Evolutionary conservation across 2,888 invertebrate species (phyloP).

Genomic region (Agonopterix subpropinquella): DNA sequence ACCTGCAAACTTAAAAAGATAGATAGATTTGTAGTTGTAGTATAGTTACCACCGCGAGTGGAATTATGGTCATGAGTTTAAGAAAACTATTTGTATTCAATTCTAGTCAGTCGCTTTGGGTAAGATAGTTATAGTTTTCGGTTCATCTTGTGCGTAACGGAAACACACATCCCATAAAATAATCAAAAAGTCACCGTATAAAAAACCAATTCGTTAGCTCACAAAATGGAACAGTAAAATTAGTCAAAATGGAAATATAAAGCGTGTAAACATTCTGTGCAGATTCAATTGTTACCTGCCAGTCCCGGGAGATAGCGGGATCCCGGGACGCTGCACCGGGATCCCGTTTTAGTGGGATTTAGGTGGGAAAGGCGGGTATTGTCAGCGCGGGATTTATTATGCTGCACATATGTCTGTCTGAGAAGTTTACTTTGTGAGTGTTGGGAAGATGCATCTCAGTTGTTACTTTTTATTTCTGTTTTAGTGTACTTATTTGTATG

Average conservation of each 20-base stretch:
- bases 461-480: background rate
- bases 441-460: constrained; percentile 13
- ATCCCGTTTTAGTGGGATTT: background rate
- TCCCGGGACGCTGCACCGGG: background rate
- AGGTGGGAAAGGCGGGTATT: background rate
- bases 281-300: constrained; percentile 20
- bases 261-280: constrained; percentile 16
- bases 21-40: too few relatives aligned
- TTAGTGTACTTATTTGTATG: background rate
- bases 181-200: too few relatives aligned
- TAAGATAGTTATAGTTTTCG: too few relatives aligned
- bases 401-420: constrained; percentile 20
- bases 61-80: too few relatives aligned
- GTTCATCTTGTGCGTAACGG: too few relatives aligned
- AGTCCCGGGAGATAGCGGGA: background rate
- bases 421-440: constrained; percentile 9
- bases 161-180: too few relatives aligned
- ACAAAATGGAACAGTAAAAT: constrained; percentile 20
- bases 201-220: background rate
- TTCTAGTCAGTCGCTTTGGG: too few relatives aligned
- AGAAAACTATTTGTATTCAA: too few relatives aligned
- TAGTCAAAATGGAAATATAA: constrained; percentile 14
- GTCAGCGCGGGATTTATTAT: constrained; percentile 16
- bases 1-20: too few relatives aligned
- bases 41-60: too few relatives aligned